Evolutionary conservation across 1,140 invertebrate species (phyloP).

Genomic region (Cherax destructor): DNA sequence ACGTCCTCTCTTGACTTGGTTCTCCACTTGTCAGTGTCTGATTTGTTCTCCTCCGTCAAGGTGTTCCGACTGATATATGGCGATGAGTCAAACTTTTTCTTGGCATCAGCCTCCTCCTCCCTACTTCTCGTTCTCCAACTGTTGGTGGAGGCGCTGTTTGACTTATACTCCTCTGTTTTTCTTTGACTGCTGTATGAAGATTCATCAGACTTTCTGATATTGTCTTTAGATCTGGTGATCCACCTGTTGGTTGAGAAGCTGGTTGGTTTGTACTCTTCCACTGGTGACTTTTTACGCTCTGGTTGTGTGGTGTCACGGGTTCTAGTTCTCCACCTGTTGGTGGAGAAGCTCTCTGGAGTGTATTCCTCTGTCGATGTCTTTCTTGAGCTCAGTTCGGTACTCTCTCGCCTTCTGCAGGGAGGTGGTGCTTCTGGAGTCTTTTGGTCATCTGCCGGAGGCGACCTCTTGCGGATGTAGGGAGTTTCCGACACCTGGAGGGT

Average conservation of each 20-base stretch:
- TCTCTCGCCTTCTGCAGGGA: constrained; percentile 17
- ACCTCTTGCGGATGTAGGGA: constrained; percentile 14
- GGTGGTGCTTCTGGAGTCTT: constrained; percentile 28
- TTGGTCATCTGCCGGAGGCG: constrained; percentile 21
- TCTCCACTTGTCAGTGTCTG: constrained; percentile 15
- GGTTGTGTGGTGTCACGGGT: constrained; percentile 1
- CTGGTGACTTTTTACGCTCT: not conserved
- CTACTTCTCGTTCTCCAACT: constrained; percentile 15
- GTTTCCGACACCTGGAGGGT: constrained; percentile 42
- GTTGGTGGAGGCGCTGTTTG: constrained; percentile 10
- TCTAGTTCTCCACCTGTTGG: constrained; percentile 48
- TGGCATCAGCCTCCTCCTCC: not conserved
- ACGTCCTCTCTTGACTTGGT: not conserved
- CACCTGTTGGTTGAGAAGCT: constrained; percentile 42
- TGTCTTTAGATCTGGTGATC: not conserved
- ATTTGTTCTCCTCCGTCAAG: not conserved
- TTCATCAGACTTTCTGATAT: not conserved
- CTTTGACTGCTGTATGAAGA: not conserved
- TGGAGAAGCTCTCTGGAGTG: constrained; percentile 35
- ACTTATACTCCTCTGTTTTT: constrained; percentile 9
- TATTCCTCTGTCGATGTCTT: constrained; percentile 35
- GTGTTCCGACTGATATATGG: constrained; percentile 10
- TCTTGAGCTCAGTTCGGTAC: not conserved
- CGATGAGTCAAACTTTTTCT: not conserved
- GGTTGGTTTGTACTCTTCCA: constrained; percentile 32